Base-by-base conservation (phyloP, 2,888 invertebrate species). In the Trilocha varians region DNA sequence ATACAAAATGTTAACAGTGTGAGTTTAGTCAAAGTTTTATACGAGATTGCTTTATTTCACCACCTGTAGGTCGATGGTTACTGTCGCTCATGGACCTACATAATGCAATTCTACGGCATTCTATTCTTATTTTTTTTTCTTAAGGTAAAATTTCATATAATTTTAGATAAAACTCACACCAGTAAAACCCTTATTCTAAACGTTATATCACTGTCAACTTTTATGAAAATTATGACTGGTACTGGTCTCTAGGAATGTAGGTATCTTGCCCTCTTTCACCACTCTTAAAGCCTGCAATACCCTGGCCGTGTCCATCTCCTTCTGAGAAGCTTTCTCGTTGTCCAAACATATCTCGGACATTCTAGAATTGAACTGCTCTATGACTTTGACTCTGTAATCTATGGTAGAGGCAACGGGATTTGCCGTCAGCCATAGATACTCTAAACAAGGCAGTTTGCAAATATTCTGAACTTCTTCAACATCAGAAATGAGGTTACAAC, bases 301-400 rank as follows among this genome's bases (percentile, higher is more conserved):
- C 33, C 95, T 91, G 0, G 97, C 96, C 2, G 95, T 97, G 63
- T 98, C 98, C 54, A 97, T 70, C 71, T 98, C 98, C 53, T 93
- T 92, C 61, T 93, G 93, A 9, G 94, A 91, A 0, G 96, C 93
- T 52, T 90, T 92, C 62, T 95, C 93, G 65, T 94, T 95, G 65
- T 99, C 98, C 45, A 98, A 76, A 62, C 91, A 92, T 32, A 98
- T 90, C 68, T 97, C 94, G 11, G 89, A 82, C 56, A 95, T 94
- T 49, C 97, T 88, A 36, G 91, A 89, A 38, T 93, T 93, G 65
- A 98, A 97, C 55, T 93, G 90, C 58, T 96, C 94, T 51, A 98
- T 84, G 2, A 97, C 94, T 63, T 95, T 94, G 0, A 96, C 92
- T 57, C 98, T 89, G 65, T 97, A 98, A 79, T 98, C 98, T 65